A percentile compares a stretch with the other conserved stretches of the same genome.
phyloP scores from a whole-genome alignment of 2,113 vertebrate species.

The Neogale vison region DNA sequence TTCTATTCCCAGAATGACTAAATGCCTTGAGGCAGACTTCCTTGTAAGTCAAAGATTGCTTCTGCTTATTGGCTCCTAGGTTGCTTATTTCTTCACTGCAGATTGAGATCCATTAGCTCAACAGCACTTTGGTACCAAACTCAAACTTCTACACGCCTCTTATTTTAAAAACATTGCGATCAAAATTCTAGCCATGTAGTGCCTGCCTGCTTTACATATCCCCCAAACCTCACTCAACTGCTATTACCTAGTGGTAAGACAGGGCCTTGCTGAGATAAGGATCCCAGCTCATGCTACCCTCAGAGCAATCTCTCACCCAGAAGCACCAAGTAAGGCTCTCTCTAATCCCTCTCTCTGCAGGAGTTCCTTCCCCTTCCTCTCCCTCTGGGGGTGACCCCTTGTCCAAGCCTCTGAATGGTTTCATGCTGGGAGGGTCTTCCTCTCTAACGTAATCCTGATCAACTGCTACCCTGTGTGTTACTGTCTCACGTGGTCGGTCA shows the following conservation, averaged over 20 bases:
- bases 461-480: neutral
- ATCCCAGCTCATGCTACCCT: too few species aligned
- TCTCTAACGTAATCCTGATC: neutral
- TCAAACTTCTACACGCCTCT: neutral
- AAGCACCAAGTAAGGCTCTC: neutral
- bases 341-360: too few species aligned
- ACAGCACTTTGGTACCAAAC: neutral
- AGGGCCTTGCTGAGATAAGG: neutral
- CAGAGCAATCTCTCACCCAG: neutral
- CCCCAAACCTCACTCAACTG: neutral
- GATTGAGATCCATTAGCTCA: neutral
- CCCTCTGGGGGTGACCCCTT: neutral
- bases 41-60: neutral
- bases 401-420: neutral
- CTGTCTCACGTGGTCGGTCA: neutral
- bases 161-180: neutral
- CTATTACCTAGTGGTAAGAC: neutral
- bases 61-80: neutral
- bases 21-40: neutral
- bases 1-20: neutral
- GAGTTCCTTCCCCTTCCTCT: neutral
- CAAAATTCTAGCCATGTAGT: neutral
- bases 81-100: slow-evolving; percentile 12
- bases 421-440: neutral
- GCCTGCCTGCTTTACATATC: neutral